Evolutionary conservation across 2,113 vertebrate genomes (phyloP).

Genomic region (Dendrocopos noguchii): DNA sequence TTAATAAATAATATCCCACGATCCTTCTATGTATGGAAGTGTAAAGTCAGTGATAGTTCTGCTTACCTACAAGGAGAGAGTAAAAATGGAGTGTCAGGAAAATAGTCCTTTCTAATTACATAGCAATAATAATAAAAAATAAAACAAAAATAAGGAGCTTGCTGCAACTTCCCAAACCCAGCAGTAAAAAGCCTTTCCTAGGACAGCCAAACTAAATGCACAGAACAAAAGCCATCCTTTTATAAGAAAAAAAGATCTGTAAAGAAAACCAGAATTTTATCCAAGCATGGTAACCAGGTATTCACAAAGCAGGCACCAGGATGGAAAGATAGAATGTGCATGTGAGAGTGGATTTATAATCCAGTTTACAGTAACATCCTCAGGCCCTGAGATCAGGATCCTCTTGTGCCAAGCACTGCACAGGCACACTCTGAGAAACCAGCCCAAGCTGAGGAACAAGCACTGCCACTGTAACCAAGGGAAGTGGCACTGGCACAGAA

Average conservation of each 20-base stretch:
- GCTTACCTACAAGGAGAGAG: not conserved
- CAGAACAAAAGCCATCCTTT: not conserved
- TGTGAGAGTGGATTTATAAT: not conserved
- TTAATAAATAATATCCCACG: constrained; percentile 23
- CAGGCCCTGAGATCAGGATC: not conserved
- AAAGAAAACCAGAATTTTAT: not conserved
- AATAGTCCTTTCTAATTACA: constrained; percentile 5
- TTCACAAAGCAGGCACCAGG: not conserved
- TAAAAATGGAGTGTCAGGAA: not conserved
- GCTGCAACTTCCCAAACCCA: not conserved
- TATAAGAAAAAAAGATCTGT: not conserved
- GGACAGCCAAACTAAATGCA: not conserved
- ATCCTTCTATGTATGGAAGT: not conserved
- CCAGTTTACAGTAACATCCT: not conserved
- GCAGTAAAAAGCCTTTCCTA: not conserved
- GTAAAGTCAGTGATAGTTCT: not conserved
- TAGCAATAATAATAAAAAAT: not conserved
- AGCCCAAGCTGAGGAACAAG: not conserved
- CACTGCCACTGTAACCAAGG: not conserved
- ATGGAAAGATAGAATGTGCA: not conserved
- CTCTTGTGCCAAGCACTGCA: not conserved
- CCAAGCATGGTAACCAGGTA: not conserved
- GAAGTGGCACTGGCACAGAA: not conserved
- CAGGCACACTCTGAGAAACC: not conserved
- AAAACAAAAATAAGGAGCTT: not conserved